These are phyloP conservation scores for Rhadina sibilatrix DNA, from an alignment of 2,113 vertebrate species.

Conservation along the genomic window DNA sequence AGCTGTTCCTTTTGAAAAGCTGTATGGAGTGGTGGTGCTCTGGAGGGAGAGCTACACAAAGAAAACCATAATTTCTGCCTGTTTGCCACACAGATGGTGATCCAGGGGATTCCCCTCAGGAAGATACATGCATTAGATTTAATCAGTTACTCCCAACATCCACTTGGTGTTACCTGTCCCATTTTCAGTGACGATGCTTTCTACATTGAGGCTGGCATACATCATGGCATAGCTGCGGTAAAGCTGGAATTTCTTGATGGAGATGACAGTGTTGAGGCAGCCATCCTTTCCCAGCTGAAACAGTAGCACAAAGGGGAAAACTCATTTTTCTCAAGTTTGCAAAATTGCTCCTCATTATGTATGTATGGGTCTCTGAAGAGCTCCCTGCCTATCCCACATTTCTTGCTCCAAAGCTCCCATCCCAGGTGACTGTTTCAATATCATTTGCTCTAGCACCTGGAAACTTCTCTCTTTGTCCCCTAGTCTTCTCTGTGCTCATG, in stretches of 20 bases:
- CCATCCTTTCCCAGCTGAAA: slow-evolving; percentile 70
- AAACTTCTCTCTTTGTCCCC: not conserved
- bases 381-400: not conserved
- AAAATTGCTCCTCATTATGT: not conserved
- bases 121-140: not conserved
- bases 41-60: not conserved
- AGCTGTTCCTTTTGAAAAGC: not conserved
- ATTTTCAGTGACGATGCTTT: slow-evolving; percentile 58
- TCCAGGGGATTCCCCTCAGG: not conserved
- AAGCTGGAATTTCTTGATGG: slow-evolving; percentile 59
- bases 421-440: not conserved
- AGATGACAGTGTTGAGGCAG: slow-evolving; percentile 46
- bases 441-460: not conserved
- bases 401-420: not conserved
- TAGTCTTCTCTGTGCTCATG: not conserved
- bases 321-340: not conserved
- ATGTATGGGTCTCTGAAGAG: not conserved
- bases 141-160: not conserved
- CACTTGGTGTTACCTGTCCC: slow-evolving; percentile 68
- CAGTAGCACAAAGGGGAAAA: not conserved
- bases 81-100: not conserved
- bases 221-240: slow-evolving; percentile 22
- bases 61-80: not conserved
- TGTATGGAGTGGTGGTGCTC: not conserved
- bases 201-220: slow-evolving; percentile 14